Conservation (phyloP, 1,140 invertebrate genomes). For the Bombus terrestris region DNA sequence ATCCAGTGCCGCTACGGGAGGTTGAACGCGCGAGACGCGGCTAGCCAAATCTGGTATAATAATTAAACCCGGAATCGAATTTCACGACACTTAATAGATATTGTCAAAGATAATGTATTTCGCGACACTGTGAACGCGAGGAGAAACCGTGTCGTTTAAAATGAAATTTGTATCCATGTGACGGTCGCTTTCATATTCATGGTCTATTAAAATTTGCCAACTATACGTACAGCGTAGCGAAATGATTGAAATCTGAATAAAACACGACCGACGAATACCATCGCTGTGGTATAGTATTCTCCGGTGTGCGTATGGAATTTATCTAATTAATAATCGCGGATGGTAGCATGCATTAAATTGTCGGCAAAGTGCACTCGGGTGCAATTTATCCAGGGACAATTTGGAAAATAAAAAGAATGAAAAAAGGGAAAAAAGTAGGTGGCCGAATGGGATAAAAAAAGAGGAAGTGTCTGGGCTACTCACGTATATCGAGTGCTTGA, state of each 20-base stretch:
- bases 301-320: not conserved
- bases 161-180: conserved; percentile 41
- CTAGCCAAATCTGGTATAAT: conserved; percentile 40
- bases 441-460: not conserved
- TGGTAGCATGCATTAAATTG: not conserved
- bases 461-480: conserved; percentile 57
- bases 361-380: not conserved
- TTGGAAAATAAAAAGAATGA: not conserved
- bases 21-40: not conserved
- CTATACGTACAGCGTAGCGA: not conserved
- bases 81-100: conserved; percentile 40
- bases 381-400: not conserved
- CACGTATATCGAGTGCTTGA: conserved; percentile 75
- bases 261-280: conserved; percentile 5
- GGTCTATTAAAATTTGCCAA: conserved; percentile 46
- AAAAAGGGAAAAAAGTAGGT: not conserved
- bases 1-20: not conserved
- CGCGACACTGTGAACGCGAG: conserved; percentile 11
- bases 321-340: conserved; percentile 40
- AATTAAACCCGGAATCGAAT: conserved; percentile 41
- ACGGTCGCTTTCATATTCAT: conserved; percentile 46
- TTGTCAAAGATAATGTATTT: conserved; percentile 34
- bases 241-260: conserved; percentile 51
- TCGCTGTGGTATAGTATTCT: not conserved
- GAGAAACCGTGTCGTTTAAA: conserved; percentile 25